Evolutionary conservation across 2,797 vertebrate genomes (phyloP).

Genomic region (Artibeus jamaicensis): DNA sequence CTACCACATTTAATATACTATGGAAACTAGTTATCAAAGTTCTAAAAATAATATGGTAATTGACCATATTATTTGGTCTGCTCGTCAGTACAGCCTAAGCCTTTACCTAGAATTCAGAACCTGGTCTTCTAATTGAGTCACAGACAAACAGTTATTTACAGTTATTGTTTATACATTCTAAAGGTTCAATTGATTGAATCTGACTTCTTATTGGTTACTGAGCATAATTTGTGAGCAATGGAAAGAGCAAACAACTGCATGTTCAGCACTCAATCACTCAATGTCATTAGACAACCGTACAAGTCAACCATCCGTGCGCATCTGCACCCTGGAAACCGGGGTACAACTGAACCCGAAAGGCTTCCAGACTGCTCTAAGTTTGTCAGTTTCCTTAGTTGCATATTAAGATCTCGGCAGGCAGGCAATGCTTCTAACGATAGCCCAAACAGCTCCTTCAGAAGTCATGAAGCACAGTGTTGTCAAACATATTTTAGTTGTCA

Average conservation of each 20-base stretch:
- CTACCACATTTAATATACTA: slow-evolving; percentile 45
- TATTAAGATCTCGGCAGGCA: not conserved
- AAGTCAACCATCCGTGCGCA: not conserved
- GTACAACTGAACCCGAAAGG: not conserved
- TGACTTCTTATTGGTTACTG: not conserved
- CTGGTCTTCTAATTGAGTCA: slow-evolving; percentile 45
- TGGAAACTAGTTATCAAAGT: slow-evolving; percentile 59
- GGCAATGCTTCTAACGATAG: not conserved
- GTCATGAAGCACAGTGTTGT: not conserved
- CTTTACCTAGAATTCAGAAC: slow-evolving; percentile 45
- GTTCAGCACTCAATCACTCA: not conserved
- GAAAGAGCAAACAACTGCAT: not conserved
- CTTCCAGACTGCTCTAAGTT: not conserved
- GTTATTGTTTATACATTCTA: not conserved
- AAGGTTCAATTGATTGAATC: slow-evolving; percentile 10
- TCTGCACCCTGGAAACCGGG: not conserved
- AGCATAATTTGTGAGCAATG: not conserved
- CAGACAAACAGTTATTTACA: slow-evolving; percentile 27
- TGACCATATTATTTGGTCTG: not conserved
- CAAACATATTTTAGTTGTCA: not conserved
- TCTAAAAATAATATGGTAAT: slow-evolving; percentile 39
- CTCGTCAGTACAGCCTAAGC: not conserved
- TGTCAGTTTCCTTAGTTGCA: not conserved
- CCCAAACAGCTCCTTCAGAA: not conserved
- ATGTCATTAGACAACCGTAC: not conserved